Base-by-base conservation (phyloP, 2,113 vertebrate genomes). In the Nannobrachium achirus region DNA sequence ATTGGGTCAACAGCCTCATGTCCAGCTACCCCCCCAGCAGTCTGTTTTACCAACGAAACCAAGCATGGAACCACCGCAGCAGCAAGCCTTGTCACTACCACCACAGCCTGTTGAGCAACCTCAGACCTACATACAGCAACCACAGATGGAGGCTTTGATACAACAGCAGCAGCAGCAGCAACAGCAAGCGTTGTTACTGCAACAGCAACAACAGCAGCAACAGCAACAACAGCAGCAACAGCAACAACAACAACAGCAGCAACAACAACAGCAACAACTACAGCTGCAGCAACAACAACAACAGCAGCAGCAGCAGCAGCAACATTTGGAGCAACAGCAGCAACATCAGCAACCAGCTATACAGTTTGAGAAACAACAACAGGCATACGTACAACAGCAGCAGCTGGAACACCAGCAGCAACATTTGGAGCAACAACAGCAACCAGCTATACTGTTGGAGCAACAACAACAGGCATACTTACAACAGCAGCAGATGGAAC, bases 251-350 rank as follows among this genome's bases (percentile, higher is more conserved):
- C 81, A 83, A 38, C 72, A 69, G 46, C 20, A 18, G 20, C 63
- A 59, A 53, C 82, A 85, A 53, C 77, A 83, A 52, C 89, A 83
- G 15, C 80, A 87, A 59, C 80, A 88, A 45, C 86, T 87, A 64
- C 61, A 83, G 25, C 11, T 82, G n/a, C 57, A 89, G 63, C 83
- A 80, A n/a, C 85, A 89, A 18, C 81, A 88, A 9, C 76, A 88
- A 42, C 66, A 81, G 14, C 75, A 84, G 25, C 56, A 68, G 38
- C 78, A 80, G 38, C 68, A 70, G 61, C 79, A 77, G 25, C 77
- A 69, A 19, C 60, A 57, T 44, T n/a, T 57, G 19, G 15, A 41
- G 1, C 40, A 52, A 10, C 33, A 76, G 6, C 68, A 53, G 16
- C 61, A 74, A 49, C 66, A 69, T 1, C 73, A 86, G 55, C 83